A percentile compares a stretch with the other conserved stretches of the same genome.
phyloP scores from a whole-genome alignment of 2,888 invertebrate genomes.

The Halictus ligatus region DNA sequence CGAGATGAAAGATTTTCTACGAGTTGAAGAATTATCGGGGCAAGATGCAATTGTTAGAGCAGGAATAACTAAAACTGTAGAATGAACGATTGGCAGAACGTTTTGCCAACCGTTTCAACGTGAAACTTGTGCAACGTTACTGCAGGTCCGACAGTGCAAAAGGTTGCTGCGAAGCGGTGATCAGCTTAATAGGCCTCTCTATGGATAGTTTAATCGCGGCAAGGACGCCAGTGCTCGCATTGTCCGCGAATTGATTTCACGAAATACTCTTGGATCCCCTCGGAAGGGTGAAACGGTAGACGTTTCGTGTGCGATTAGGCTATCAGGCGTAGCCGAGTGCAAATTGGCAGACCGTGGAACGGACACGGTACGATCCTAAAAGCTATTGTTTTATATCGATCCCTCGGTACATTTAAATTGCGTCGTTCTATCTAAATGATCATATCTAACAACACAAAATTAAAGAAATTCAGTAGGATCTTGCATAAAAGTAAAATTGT shows the following conservation, averaged over 20 bases:
- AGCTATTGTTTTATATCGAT: background rate
- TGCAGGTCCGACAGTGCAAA: constrained; percentile 54
- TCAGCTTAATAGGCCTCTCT: constrained; percentile 66
- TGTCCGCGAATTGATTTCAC: constrained; percentile 46
- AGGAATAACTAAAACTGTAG: background rate
- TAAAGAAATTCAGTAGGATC: no score
- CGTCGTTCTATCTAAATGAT: no score
- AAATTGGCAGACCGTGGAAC: background rate
- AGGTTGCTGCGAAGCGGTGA: constrained; percentile 58
- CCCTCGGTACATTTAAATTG: background rate
- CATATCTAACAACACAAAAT: no score
- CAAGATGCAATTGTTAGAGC: background rate
- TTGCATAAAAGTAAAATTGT: no score
- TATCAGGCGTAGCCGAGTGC: background rate
- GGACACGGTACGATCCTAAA: background rate
- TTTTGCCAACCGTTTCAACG: background rate
- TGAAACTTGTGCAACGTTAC: background rate
- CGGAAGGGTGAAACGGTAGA: constrained; percentile 1
- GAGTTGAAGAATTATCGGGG: background rate
- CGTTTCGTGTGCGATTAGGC: background rate
- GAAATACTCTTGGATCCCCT: constrained; percentile 17
- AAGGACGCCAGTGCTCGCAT: constrained; percentile 44
- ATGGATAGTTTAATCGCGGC: constrained; percentile 59
- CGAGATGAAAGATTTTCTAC: background rate
- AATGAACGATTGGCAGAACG: background rate